phyloP scores from a whole-genome alignment of 2,888 invertebrate species.

The Parnassius apollo region DNA sequence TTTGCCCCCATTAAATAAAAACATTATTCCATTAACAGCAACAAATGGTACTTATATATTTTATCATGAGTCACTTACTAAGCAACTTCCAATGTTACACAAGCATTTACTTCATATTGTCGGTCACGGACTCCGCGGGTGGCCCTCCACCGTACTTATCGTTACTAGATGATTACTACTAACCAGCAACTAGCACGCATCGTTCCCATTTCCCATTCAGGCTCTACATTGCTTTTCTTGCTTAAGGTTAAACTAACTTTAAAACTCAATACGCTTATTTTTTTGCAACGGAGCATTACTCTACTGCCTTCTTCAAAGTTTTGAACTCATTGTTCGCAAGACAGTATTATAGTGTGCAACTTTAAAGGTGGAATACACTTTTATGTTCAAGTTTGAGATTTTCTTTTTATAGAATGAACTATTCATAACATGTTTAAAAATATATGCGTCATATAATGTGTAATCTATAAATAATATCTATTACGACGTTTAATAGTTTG shows the following conservation, averaged over 20 bases:
- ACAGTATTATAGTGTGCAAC: background rate
- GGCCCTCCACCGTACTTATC: background rate
- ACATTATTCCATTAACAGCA: too few species aligned
- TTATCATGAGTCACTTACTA: too few species aligned
- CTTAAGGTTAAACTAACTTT: slow-evolving; percentile 6
- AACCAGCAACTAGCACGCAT: slow-evolving; percentile 3
- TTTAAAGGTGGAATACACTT: background rate
- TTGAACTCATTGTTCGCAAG: background rate
- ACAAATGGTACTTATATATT: too few species aligned
- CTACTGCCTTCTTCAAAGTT: slow-evolving; percentile 6
- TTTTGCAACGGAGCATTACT: slow-evolving; percentile 3
- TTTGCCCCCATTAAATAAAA: too few species aligned
- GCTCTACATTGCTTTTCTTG: slow-evolving; percentile 8
- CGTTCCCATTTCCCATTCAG: slow-evolving; percentile 4
- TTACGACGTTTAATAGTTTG: too few species aligned
- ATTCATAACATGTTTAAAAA: too few species aligned
- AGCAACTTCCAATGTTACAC: background rate
- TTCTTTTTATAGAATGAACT: too few species aligned
- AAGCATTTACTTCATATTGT: slow-evolving; percentile 13
- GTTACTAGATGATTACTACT: too few species aligned
- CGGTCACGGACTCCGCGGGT: slow-evolving; percentile 9
- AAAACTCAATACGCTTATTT: background rate
- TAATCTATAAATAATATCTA: too few species aligned
- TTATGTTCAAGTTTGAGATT: too few species aligned
- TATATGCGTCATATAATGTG: too few species aligned